Evolutionary conservation across 2,888 invertebrate genomes (phyloP).

Genomic region (Steromphala cineraria): DNA sequence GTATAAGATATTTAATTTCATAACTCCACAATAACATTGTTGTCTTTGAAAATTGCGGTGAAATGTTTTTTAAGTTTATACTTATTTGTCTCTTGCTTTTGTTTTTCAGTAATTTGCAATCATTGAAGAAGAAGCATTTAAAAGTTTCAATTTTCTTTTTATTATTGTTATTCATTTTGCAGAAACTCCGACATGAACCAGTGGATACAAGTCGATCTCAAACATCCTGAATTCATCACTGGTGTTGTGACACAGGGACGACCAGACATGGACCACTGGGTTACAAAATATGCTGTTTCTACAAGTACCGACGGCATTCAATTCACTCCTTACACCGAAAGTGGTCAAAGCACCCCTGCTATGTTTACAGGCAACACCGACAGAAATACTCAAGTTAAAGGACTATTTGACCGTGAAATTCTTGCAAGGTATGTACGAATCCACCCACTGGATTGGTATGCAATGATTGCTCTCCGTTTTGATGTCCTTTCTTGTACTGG

Average conservation of each 20-base stretch:
- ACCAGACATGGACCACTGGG: slow-evolving; percentile 41
- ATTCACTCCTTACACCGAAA: slow-evolving; percentile 35
- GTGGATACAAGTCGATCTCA: slow-evolving; percentile 39
- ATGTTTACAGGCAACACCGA: slow-evolving; percentile 44
- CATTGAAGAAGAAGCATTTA: neutral
- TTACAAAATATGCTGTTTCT: slow-evolving; percentile 39
- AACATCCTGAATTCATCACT: slow-evolving; percentile 32
- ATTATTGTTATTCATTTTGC: neutral
- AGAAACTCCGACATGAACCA: slow-evolving; percentile 27
- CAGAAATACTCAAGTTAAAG: slow-evolving; percentile 30
- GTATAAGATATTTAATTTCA: too few species aligned
- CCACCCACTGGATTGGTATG: slow-evolving; percentile 56
- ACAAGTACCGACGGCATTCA: slow-evolving; percentile 37
- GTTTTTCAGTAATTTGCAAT: neutral
- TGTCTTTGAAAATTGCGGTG: too few species aligned
- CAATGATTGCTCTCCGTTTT: slow-evolving; percentile 55
- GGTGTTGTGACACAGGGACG: slow-evolving; percentile 44
- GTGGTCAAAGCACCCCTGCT: neutral
- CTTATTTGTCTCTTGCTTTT: too few species aligned
- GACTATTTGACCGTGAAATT: slow-evolving; percentile 54
- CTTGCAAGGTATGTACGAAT: slow-evolving; percentile 55
- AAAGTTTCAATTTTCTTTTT: neutral
- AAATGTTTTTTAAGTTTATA: too few species aligned
- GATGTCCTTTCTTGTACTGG: slow-evolving; percentile 55
- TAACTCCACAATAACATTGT: too few species aligned